Conservation (phyloP, 2,113 vertebrate species). For the Typhlomys cinereus region DNA sequence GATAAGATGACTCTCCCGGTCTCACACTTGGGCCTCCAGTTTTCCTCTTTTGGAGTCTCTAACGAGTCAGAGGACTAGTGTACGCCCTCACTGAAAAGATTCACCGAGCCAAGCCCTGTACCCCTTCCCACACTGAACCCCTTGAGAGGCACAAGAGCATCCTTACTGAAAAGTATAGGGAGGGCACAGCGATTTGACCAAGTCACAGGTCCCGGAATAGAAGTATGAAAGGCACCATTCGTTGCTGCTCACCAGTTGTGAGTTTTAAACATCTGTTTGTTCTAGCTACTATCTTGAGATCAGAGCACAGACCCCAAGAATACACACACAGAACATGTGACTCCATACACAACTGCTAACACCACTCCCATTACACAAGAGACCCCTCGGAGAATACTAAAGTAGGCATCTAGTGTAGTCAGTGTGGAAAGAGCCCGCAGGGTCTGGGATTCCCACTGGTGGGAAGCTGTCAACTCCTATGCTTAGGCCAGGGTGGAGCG, state of each 20-base stretch:
- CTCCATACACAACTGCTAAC: neutral
- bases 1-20: neutral
- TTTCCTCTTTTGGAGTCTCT: neutral
- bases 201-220: neutral
- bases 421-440: neutral
- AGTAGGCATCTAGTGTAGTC: neutral
- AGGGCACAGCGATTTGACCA: neutral
- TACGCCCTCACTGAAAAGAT: neutral
- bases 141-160: neutral
- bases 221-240: neutral
- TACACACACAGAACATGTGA: neutral
- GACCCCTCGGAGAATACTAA: neutral
- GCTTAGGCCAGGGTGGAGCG: neutral
- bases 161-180: neutral
- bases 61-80: neutral
- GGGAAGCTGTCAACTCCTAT: neutral
- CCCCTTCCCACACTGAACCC: neutral
- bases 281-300: neutral
- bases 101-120: neutral
- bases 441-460: neutral
- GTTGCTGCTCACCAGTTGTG: neutral
- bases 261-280: neutral
- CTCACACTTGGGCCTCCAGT: neutral
- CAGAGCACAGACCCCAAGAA: rapidly evolving
- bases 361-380: neutral